Evolutionary conservation across 2,797 vertebrate genomes (phyloP), one percentile per base, ranked within the genome.

Genomic region (Craterocephalus amniculus): DNA sequence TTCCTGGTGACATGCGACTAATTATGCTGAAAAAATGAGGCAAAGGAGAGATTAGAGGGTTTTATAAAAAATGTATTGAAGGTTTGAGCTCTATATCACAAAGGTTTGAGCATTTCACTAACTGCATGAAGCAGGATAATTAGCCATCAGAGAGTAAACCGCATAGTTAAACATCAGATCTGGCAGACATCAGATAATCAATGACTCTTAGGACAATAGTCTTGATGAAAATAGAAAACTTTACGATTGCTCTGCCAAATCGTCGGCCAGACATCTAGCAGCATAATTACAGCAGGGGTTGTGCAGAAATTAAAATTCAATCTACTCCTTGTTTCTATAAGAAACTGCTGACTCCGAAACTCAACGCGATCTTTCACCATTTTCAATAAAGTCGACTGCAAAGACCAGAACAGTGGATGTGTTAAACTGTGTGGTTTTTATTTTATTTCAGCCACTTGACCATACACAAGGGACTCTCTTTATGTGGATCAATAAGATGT

Each of bases 1-100:
- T 95, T 96, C 93, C 93, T 92, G 89, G 91, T 94, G 95, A 90
- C 94, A 95, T 91, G 92, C 94, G 93, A 96, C 96, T 96, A 96
- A 96, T 96, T 96, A 96, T 95, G 94, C 87, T 92, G 91, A 51
- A 72, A 72, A 80, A 70, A 81, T 38, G n/a, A 70, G 40, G 63
- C 58, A 70, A 40, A 71, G 35, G 36, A 83, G 65, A 76, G 63
- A 76, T 60, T 55, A 62, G 35, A 64, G 43, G 27, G 34, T 59
- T 59, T 63, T 24, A 56, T 79, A 58, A 69, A 61, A 79, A 49
- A 68, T 72, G 64, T 61, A 38, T 29, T 43, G 35, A 35, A 49
- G 48, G 32, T 54, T 32, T 52, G 86, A 71, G 72, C 88, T 91
- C 90, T 79, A 94, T 93, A 93, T 94, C 85, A 83, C 94, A 93